Evolutionary conservation across 2,113 vertebrate species (phyloP), one percentile per base, ranked within the genome.

Genomic region (Hyla sarda): DNA sequence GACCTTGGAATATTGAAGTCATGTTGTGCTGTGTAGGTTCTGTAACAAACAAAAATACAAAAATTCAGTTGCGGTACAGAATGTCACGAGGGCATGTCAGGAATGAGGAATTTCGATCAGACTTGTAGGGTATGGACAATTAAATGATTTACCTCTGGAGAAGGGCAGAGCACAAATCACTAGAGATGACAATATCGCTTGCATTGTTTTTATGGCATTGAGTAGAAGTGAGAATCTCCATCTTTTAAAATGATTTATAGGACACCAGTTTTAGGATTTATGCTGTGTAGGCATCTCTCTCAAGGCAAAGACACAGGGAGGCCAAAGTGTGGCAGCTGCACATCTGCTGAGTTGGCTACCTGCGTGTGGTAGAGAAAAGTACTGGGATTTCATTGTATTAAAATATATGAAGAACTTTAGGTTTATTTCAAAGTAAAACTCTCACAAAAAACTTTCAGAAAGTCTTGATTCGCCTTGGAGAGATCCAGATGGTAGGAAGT

Each of bases 281-380:
- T 45, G 28, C 45, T 48, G 60, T 23, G 17, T 45, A 16, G 62
- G 77, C 25, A 45, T 37, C 28, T 25, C 50, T 30, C 23, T 28
- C 23, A 81, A 50, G 11, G 17, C 73, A 28, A 81, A 21, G 11
- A 41, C 2, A 30, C 21, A 30, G 1, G 3, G 19, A 78, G 47
- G 48, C 21, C 32, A 14, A 78, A 81, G 41, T 37, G 45, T 47
- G 58, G 79, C 41, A 50, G 58, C 79, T 82, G 79, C 60, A 82
- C 79, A 82, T 82, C 79, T 82, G 79, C 79, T 82, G 79, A 82
- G 79, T 10, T 67, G 79, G 37, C 65, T 67, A 67, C 79, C 60
- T 67, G 79, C 54, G 47, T 41, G 74, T 50, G 25, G 32, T 60
- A n/a, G 41, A 78, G n/a, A 9, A 45, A 60, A 45, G 32, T 19